Evolutionary conservation across 1,140 invertebrate species (phyloP).

Genomic region (Goniozus legneri): DNA sequence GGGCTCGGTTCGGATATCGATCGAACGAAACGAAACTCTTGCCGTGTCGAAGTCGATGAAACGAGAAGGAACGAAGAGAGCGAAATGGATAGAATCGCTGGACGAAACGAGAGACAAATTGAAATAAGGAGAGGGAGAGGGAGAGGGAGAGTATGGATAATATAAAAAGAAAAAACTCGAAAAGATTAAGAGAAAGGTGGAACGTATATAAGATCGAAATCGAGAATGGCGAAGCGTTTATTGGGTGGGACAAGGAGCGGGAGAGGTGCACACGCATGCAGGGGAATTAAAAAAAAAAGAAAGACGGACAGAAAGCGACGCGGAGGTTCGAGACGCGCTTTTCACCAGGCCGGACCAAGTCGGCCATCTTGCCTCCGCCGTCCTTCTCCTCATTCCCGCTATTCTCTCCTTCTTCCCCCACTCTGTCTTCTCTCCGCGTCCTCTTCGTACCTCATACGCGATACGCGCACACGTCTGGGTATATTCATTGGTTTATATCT

Average conservation of each 20-base stretch:
- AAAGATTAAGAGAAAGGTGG: constrained; percentile 6
- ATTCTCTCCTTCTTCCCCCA: constrained; percentile 10
- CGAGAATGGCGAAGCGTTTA: no score
- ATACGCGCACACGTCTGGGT: constrained; percentile 6
- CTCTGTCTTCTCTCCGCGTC: constrained; percentile 6
- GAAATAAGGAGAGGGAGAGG: constrained; percentile 11
- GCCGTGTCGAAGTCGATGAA: no score
- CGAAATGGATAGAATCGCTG: constrained; percentile 11
- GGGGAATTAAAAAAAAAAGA: constrained; percentile 32
- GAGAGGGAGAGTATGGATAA: constrained; percentile 22
- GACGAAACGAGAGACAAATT: constrained; percentile 13
- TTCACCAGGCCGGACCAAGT: constrained; percentile 21
- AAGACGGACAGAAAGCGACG: constrained; percentile 22
- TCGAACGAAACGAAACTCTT: no score
- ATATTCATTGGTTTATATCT: constrained; percentile 36
- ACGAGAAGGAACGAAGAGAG: constrained; percentile 6
- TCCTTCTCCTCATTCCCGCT: constrained; percentile 13
- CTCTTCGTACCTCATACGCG: neutral
- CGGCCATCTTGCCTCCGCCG: constrained; percentile 30
- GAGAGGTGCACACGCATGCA: no score
- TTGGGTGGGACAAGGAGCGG: no score
- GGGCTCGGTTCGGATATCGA: constrained; percentile 5
- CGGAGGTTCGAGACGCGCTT: constrained; percentile 30
- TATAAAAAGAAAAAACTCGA: constrained; percentile 10
- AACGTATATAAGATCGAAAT: constrained; percentile 24